Base-by-base conservation (phyloP, 2,113 vertebrate genomes). In the Lasiurus borealis region DNA sequence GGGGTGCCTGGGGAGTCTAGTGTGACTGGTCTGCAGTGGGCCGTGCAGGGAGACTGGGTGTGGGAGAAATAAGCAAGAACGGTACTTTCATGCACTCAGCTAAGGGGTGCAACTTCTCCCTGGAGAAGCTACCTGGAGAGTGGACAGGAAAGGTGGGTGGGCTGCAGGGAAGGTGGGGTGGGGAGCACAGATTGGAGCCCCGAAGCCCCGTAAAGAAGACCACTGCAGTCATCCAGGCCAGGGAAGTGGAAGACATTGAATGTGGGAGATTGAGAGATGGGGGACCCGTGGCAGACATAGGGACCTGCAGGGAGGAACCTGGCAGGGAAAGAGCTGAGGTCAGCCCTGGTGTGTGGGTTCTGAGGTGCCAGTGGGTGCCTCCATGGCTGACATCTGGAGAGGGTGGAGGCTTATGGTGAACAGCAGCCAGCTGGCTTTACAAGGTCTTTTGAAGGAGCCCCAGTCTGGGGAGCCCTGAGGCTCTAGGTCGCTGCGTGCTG, bases 391-490 rank as follows among this genome's bases (percentile, higher is more conserved):
- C 23, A n/a, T 44, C 69, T 64, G 25, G 59, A 69, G 36, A 81
- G 23, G 21, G 27, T 88, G 25, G 19, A 57, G 85, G 54, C n/a
- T 75, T 31, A 19, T 11, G 54, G n/a, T 59, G 9, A 78, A 88
- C 64, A 85, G 77, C 76, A 84, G 14, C 64, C 93, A 54, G 34
- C 36, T 84, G 75, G 27, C 66, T 94, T 80, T 50, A 54, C 25
- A 85, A 80, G 44, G 40, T 62, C 12, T 0, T 78, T 62, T 59
- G 73, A 85, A 80, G 48, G 46, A 91, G 5, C 29, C 31, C 48
- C 19, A 15, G 27, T 64, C 64, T 25, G 21, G 27, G 4, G 15
- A 48, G 68, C 25, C 23, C 77, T 29, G 66, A 88, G 36, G 25
- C 75, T 73, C 52, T 11, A 12, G 27, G 27, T 23, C 10, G 29